Evolutionary conservation across 2,113 vertebrate genomes (phyloP).

Genomic region (Gopherus flavomarginatus): DNA sequence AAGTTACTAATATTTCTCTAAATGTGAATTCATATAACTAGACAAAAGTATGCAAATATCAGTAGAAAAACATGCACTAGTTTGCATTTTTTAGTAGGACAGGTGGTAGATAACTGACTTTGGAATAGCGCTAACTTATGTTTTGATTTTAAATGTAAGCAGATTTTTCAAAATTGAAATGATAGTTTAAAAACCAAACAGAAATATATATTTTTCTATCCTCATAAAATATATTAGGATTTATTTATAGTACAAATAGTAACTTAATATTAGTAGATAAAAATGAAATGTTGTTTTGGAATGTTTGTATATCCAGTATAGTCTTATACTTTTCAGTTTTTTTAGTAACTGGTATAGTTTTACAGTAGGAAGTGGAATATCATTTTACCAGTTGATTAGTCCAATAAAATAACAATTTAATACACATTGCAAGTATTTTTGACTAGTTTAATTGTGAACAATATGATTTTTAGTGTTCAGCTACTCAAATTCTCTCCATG

Average conservation of each 20-base stretch:
- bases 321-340: background rate
- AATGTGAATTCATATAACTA: slow-evolving; percentile 21
- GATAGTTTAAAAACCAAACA: slow-evolving; percentile 1
- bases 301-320: background rate
- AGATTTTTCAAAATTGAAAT: background rate
- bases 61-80: background rate
- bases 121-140: background rate
- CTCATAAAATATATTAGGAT: background rate
- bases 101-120: background rate
- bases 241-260: background rate
- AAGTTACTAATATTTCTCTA: background rate
- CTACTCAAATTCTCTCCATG: slow-evolving; percentile 46
- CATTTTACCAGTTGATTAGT: background rate
- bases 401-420: background rate
- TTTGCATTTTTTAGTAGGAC: background rate
- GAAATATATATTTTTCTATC: background rate
- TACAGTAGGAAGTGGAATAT: background rate
- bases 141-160: background rate
- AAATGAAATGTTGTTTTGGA: background rate
- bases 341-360: background rate
- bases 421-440: background rate
- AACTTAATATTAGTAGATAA: background rate
- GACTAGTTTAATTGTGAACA: background rate
- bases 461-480: background rate
- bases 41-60: slow-evolving; percentile 1